Evolutionary conservation across 2,797 vertebrate genomes (phyloP), one percentile per base, ranked within the genome.

Genomic region (Harpagifer antarcticus): DNA sequence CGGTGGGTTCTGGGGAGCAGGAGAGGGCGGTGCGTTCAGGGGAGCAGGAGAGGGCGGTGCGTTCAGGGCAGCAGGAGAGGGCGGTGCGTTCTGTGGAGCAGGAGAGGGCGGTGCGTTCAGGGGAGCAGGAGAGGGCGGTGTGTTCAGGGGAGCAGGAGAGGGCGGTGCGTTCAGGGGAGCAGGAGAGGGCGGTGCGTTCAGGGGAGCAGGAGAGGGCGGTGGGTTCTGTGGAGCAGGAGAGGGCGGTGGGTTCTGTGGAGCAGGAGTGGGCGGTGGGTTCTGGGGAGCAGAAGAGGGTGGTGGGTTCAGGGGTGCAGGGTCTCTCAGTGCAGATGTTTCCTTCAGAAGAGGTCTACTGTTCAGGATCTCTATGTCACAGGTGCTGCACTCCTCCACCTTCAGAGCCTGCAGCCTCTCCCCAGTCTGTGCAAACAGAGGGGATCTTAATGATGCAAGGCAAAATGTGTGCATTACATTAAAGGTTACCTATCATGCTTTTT

Each of bases 331-430:
- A 1, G 44, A n/a, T 1, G 48, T 42, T 78, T 81, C 62, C 14
- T 11, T 37, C 12, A 23, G 5, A 23, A 19, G 17, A 63, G 64
- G 58, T 60, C 43, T 53, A 63, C 42, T 31, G 14, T 71, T 71
- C 48, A 93, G 19, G 33, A 92, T 83, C 57, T 93, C 84, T 6
- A 93, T 76, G 27, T 89, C 61, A 54, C 88, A 89, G 83, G 73
- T 83, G 13, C 40, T 56, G 74, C 90, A 93, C 12, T 94, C 92
- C 31, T 92, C 90, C n/a, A 71, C 66, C 33, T n/a, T 74, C 69
- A 82, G 74, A 31, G 81, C 43, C 33, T 52, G 71, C 61, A 93
- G 42, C 63, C 42, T 78, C 43, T 86, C 72, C 47, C 50, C 43
- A 2, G 68, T 84, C 93, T 93, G 78, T 40, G 9, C 37, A 76